Evolutionary conservation across 2,797 vertebrate genomes (phyloP).

Genomic region (Philypnodon macrostomus): DNA sequence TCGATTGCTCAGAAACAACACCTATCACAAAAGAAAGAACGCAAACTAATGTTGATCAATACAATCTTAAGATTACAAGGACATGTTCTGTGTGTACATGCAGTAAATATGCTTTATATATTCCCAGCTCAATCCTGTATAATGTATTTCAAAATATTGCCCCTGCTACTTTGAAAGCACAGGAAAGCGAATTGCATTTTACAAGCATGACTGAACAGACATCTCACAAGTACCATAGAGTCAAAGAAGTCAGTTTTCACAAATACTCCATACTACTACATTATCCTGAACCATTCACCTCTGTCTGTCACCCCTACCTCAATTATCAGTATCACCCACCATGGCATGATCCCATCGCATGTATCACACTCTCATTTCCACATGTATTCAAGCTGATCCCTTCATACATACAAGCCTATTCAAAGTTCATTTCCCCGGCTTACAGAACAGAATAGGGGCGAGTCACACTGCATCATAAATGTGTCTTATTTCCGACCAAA

Average conservation of each 20-base stretch:
- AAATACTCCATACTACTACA: not conserved
- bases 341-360: not conserved
- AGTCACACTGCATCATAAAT: slow-evolving; percentile 46
- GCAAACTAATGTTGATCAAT: too few species aligned
- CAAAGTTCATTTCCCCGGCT: slow-evolving; percentile 12
- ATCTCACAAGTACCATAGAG: not conserved
- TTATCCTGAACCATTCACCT: slow-evolving; percentile 3
- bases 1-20: too few species aligned
- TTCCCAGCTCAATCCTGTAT: not conserved
- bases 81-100: not conserved
- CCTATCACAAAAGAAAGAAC: too few species aligned
- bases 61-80: not conserved
- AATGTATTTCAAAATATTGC: not conserved
- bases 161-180: slow-evolving; percentile 17
- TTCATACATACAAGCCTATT: not conserved
- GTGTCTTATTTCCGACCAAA: slow-evolving; percentile 40
- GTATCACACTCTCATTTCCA: not conserved
- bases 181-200: slow-evolving; percentile 35
- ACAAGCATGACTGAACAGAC: slow-evolving; percentile 5
- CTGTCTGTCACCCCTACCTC: slow-evolving; percentile 1
- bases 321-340: slow-evolving; percentile 3
- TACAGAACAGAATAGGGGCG: not conserved
- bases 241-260: slow-evolving; percentile 2
- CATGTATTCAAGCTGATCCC: slow-evolving; percentile 5
- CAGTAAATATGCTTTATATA: not conserved